phyloP scores from a whole-genome alignment of 2,113 vertebrate species.

The Motacilla alba region DNA sequence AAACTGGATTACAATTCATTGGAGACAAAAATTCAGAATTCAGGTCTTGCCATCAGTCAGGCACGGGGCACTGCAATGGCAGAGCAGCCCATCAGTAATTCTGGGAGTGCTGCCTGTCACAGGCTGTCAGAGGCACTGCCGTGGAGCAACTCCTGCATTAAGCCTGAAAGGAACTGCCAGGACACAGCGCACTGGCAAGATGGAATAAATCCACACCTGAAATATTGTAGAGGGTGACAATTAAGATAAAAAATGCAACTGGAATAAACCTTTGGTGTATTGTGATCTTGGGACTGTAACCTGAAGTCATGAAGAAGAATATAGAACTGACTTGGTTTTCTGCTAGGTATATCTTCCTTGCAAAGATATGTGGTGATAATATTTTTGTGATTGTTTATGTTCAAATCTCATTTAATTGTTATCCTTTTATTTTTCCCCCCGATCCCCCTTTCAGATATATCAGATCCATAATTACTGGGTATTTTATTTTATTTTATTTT shows the following conservation, averaged over 20 bases:
- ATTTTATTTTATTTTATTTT: background rate
- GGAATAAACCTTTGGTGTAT: background rate
- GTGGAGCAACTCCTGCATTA: background rate
- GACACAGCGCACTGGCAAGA: background rate
- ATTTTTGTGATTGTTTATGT: background rate
- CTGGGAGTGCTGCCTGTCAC: background rate
- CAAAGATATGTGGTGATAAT: background rate
- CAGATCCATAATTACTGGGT: background rate
- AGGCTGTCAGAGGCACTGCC: background rate
- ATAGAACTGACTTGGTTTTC: background rate
- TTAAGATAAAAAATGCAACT: background rate
- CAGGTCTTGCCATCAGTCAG: background rate
- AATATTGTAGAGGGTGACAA: background rate
- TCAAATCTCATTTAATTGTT: background rate
- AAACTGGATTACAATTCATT: background rate
- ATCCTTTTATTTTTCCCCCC: accelerated
- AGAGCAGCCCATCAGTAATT: background rate
- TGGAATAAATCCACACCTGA: background rate
- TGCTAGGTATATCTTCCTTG: background rate
- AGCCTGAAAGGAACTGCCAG: background rate
- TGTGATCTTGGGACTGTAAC: background rate
- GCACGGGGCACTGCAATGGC: background rate
- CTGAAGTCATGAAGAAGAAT: background rate
- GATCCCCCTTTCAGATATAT: accelerated
- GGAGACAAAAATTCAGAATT: background rate